Percentiles rank a stretch among this genome's conserved stretches.
Conservation (phyloP, 2,888 invertebrate genomes). For the Psylliodes chrysocephalus region DNA sequence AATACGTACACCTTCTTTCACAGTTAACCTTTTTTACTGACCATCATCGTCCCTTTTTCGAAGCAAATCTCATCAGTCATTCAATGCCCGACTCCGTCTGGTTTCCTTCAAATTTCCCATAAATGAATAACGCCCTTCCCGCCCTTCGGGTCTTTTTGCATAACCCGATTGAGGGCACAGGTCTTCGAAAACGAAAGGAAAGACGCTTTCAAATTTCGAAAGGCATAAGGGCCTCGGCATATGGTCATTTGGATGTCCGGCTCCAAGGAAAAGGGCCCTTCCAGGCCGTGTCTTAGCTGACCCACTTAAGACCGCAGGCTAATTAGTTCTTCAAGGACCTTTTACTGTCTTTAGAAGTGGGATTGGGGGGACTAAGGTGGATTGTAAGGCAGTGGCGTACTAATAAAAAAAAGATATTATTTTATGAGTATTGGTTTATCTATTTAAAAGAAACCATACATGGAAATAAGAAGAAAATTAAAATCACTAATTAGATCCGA, state of each 20-base stretch:
- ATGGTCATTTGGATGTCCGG: conserved; percentile 34
- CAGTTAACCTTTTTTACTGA: background rate
- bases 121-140: conserved; percentile 31
- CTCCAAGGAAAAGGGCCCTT: conserved; percentile 3
- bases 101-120: conserved; percentile 23
- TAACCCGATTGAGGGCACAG: conserved; percentile 38
- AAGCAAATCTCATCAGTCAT: conserved; percentile 27
- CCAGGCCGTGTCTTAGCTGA: conserved; percentile 34
- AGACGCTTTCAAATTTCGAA: conserved; percentile 30
- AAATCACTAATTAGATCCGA: too few species aligned
- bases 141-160: conserved; percentile 25
- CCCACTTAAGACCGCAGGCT: conserved; percentile 48
- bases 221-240: conserved; percentile 33
- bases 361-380: conserved; percentile 12
- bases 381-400: background rate
- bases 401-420: too few species aligned
- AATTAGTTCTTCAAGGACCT: conserved; percentile 39
- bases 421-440: too few species aligned
- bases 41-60: background rate
- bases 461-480: too few species aligned
- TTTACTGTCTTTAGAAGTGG: conserved; percentile 39
- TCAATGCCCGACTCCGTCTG: conserved; percentile 5
- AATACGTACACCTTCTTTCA: background rate
- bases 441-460: too few species aligned
- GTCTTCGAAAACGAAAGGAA: conserved; percentile 16